Evolutionary conservation across 2,888 invertebrate genomes (phyloP).

Genomic region (Formica aserva): DNA sequence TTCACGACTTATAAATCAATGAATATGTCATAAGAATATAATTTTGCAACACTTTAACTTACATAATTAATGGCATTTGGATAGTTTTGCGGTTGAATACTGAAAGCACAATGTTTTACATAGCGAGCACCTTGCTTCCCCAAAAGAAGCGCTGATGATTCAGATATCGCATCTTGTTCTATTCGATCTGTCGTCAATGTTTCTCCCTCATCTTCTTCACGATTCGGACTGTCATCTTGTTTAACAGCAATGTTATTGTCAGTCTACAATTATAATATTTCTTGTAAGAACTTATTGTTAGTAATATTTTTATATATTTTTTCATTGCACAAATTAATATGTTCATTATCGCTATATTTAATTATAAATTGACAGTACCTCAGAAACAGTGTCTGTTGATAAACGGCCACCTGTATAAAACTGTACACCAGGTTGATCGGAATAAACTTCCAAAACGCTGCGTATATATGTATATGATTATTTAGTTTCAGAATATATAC

Average conservation of each 20-base stretch:
- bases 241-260: neutral
- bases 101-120: conserved; percentile 92
- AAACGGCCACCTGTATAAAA: conserved; percentile 90
- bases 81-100: conserved; percentile 96
- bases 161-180: neutral
- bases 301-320: neutral
- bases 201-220: conserved; percentile 40
- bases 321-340: neutral
- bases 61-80: conserved; percentile 95
- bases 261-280: conserved; percentile 3
- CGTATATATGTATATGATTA: conserved; percentile 20
- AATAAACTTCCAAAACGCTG: conserved; percentile 92
- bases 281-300: neutral
- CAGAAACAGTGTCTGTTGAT: conserved; percentile 53
- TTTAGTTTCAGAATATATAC: conserved; percentile 21
- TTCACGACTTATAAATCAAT: conserved; percentile 31
- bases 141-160: conserved; percentile 52
- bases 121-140: conserved; percentile 92
- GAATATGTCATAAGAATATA: conserved; percentile 24
- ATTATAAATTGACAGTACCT: conserved; percentile 14
- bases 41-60: conserved; percentile 81
- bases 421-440: conserved; percentile 95
- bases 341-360: neutral
- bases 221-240: neutral
- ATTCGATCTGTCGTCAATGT: neutral